Percentiles rank a stretch among this genome's conserved stretches.
Evolutionary conservation across 2,113 vertebrate species (phyloP).

Genomic region (Sterrhoptilus dennistouni): DNA sequence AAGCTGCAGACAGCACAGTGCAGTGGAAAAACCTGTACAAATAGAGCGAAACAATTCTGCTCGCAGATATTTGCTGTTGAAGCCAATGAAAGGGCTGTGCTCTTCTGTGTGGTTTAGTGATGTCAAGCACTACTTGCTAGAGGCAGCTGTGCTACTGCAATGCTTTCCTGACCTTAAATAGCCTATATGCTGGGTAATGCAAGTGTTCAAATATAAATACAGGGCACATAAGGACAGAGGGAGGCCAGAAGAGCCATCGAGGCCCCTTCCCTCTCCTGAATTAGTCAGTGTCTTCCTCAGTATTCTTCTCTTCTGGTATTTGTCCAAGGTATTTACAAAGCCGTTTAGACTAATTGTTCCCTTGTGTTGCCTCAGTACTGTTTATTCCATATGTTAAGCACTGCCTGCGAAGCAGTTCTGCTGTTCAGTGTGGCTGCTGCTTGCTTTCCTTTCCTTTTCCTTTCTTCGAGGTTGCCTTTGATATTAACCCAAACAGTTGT

Average conservation of each 20-base stretch:
- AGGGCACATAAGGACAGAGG: conserved; percentile 74
- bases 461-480: conserved; percentile 46
- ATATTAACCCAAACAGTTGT: conserved; percentile 47
- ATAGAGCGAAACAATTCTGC: conserved; percentile 60
- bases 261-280: conserved; percentile 55
- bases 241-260: conserved; percentile 57
- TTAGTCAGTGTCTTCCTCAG: conserved; percentile 73
- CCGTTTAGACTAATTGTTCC: conserved; percentile 75
- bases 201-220: conserved; percentile 61
- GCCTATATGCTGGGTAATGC: conserved; percentile 61
- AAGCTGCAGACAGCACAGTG: background rate
- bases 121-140: conserved; percentile 63
- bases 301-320: conserved; percentile 69
- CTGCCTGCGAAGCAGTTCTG: conserved; percentile 63
- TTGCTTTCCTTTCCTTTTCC: conserved; percentile 61
- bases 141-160: conserved; percentile 40
- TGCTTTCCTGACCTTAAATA: conserved; percentile 50
- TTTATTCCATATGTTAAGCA: conserved; percentile 76
- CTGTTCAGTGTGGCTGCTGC: conserved; percentile 40
- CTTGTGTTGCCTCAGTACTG: conserved; percentile 71
- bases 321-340: conserved; percentile 73
- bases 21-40: conserved; percentile 55
- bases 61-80: conserved; percentile 45
- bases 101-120: conserved; percentile 52
- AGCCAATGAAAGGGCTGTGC: conserved; percentile 50